Evolutionary conservation across 2,888 invertebrate species (phyloP).

Genomic region (Epinotia bilunana): DNA sequence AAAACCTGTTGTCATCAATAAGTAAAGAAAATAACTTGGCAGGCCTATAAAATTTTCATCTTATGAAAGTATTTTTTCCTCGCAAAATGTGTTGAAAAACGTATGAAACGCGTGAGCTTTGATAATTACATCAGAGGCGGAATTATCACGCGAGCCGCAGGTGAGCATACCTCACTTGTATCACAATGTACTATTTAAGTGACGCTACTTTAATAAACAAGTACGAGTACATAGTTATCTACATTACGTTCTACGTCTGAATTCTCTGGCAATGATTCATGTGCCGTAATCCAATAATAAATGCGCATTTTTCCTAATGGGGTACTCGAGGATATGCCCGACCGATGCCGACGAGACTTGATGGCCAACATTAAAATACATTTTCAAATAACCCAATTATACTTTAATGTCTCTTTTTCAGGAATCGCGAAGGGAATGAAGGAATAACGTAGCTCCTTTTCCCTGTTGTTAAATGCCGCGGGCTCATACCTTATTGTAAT

Average conservation of each 20-base stretch:
- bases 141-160: no score
- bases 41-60: no score
- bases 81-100: no score
- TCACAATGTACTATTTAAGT: neutral
- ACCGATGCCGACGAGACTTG: neutral
- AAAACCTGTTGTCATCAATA: no score
- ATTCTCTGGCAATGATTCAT: neutral
- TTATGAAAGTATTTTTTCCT: no score
- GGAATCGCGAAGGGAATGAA: neutral
- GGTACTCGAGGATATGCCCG: neutral
- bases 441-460: slow-evolving; percentile 13
- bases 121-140: no score
- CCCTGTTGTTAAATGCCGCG: slow-evolving; percentile 11
- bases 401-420: slow-evolving; percentile 17
- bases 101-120: no score
- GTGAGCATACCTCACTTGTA: no score
- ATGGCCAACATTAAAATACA: slow-evolving; percentile 26
- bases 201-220: no score
- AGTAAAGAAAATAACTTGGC: no score
- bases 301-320: slow-evolving; percentile 18
- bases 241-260: neutral
- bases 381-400: slow-evolving; percentile 35
- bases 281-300: neutral
- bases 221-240: neutral
- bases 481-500: slow-evolving; percentile 26